Conservation (phyloP, 2,888 invertebrate genomes). For the Adela reaumurella region DNA sequence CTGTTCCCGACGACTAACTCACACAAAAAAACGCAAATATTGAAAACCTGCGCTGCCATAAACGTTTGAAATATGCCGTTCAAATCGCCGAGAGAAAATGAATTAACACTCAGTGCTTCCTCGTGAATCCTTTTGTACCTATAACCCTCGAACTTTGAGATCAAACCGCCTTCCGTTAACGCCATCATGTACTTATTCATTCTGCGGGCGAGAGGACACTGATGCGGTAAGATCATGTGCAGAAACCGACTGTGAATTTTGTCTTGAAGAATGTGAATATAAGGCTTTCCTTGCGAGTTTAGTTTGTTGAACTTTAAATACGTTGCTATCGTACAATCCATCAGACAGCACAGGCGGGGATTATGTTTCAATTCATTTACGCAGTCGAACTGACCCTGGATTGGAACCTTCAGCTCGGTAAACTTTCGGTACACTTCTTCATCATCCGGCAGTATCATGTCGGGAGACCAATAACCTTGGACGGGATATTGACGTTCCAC, state of each 20-base stretch:
- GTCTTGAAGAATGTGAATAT: conserved; percentile 36
- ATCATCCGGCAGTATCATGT: conserved; percentile 32
- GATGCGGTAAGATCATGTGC: conserved; percentile 26
- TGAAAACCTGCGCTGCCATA: conserved; percentile 16
- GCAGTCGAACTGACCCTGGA: conserved; percentile 26
- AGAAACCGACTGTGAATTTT: conserved; percentile 40
- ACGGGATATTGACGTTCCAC: conserved; percentile 34
- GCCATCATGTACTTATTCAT: conserved; percentile 27
- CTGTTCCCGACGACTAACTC: conserved; percentile 20
- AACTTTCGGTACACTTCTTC: conserved; percentile 30
- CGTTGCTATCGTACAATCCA: conserved; percentile 38
- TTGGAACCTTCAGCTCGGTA: conserved; percentile 28
- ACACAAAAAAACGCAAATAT: conserved; percentile 22
- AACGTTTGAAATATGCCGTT: conserved; percentile 27
- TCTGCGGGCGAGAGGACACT: conserved; percentile 29
- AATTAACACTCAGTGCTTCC: conserved; percentile 24
- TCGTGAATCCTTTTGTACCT: conserved; percentile 31
- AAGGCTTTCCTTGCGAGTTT: conserved; percentile 36
- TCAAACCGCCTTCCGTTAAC: conserved; percentile 36
- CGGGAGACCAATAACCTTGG: conserved; percentile 43
- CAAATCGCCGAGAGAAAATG: conserved; percentile 28
- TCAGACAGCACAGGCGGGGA: conserved; percentile 31
- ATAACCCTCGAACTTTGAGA: conserved; percentile 43
- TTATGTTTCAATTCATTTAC: conserved; percentile 26
- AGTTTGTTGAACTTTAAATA: conserved; percentile 30